Conservation (phyloP, 2,113 vertebrate genomes). For the Gracilinanus agilis region DNA sequence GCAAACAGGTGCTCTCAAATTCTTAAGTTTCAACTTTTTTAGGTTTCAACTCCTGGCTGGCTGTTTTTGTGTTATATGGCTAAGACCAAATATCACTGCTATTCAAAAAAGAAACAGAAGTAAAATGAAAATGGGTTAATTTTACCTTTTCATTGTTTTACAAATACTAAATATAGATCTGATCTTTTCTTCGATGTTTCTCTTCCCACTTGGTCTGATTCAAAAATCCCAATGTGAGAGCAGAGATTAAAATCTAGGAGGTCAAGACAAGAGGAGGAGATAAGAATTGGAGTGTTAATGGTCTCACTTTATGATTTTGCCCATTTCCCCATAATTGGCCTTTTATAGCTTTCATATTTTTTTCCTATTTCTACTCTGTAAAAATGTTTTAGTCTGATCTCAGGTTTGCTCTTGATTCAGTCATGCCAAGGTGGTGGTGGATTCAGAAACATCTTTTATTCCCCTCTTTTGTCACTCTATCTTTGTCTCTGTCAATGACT, state of each 20-base stretch:
- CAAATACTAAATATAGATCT: not conserved
- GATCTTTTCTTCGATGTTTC: not conserved
- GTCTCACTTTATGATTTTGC: not conserved
- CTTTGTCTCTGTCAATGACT: not conserved
- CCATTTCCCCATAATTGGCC: not conserved
- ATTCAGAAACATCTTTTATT: not conserved
- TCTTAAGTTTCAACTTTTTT: not conserved
- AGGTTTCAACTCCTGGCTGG: not conserved
- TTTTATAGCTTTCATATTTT: not conserved
- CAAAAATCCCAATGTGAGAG: not conserved
- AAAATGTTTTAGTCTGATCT: not conserved
- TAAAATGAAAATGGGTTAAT: not conserved
- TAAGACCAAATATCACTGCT: not conserved
- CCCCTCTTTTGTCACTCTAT: not conserved
- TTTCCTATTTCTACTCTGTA: not conserved
- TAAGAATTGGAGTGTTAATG: not conserved
- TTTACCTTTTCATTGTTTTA: not conserved
- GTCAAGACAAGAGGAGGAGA: not conserved
- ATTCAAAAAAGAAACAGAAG: not conserved
- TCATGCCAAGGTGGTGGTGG: no score
- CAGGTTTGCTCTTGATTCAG: not conserved
- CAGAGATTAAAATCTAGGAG: not conserved
- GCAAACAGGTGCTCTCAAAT: not conserved
- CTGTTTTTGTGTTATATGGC: not conserved
- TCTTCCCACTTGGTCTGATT: not conserved